These are phyloP conservation scores for Rhea pennata DNA, from an alignment of 2,113 vertebrate species.

Conservation along the genomic window DNA sequence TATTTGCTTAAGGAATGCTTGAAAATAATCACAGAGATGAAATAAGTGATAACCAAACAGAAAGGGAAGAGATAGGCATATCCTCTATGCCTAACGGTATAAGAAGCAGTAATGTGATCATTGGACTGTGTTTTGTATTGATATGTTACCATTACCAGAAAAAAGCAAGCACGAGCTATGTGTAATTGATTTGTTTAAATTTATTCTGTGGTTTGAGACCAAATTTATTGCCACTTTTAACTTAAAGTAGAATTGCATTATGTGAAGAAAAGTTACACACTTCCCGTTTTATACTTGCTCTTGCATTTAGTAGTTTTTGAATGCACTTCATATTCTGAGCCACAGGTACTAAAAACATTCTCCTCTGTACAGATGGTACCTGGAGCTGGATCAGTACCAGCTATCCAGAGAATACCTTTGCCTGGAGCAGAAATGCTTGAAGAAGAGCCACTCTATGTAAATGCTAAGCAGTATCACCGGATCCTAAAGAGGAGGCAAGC, in stretches of 20 bases:
- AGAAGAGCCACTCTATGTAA: slow-evolving; percentile 97
- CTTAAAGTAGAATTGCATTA: background rate
- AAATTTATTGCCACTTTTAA: background rate
- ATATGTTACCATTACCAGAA: background rate
- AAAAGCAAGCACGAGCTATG: background rate
- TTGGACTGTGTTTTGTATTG: background rate
- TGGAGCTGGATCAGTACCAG: slow-evolving; percentile 88
- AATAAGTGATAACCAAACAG: background rate
- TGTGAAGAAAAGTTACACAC: background rate
- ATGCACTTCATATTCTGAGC: background rate
- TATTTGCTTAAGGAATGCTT: background rate
- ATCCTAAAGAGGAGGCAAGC: slow-evolving; percentile 97
- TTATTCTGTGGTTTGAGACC: background rate
- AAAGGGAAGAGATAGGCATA: background rate
- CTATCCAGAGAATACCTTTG: slow-evolving; percentile 95
- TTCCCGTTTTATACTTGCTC: background rate
- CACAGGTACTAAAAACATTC: background rate
- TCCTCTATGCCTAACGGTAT: background rate
- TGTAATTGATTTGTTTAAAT: background rate
- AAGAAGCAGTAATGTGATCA: background rate
- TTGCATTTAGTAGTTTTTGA: background rate
- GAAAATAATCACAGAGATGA: background rate
- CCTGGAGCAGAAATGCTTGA: slow-evolving; percentile 98
- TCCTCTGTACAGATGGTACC: slow-evolving; percentile 90
- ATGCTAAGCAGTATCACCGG: slow-evolving; percentile 98